Conservation (phyloP, 1,140 invertebrate species). For the Asobara japonica region DNA sequence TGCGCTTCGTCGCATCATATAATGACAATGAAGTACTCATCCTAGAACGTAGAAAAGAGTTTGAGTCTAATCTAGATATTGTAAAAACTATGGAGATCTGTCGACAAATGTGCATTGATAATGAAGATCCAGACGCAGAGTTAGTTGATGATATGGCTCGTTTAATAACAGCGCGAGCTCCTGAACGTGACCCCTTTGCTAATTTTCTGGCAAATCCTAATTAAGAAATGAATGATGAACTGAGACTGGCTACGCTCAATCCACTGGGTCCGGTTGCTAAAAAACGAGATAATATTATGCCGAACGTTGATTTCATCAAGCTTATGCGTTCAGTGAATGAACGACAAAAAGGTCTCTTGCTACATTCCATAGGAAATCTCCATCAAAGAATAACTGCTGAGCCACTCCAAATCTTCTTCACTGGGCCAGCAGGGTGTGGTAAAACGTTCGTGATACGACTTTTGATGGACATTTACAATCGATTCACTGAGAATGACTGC, state of each 20-base stretch:
- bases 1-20: neutral
- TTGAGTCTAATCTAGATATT: neutral
- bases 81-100: neutral
- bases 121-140: neutral
- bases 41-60: neutral
- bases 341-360: slow-evolving; percentile 29
- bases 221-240: neutral
- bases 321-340: slow-evolving; percentile 18
- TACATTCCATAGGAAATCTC: slow-evolving; percentile 34
- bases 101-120: neutral
- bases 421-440: too few species aligned
- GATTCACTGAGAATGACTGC: slow-evolving; percentile 33
- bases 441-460: slow-evolving; percentile 37
- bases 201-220: neutral
- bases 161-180: neutral
- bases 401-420: slow-evolving; percentile 37
- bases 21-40: neutral
- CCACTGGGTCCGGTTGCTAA: neutral
- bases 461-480: slow-evolving; percentile 34
- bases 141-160: neutral
- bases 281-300: neutral
- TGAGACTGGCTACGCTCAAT: neutral
- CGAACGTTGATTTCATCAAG: neutral
- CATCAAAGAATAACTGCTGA: slow-evolving; percentile 18
- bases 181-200: slow-evolving; percentile 21